Percentiles rank a stretch among this genome's conserved stretches.
Conservation (phyloP, 1,140 invertebrate genomes). For the Panulirus ornatus region DNA sequence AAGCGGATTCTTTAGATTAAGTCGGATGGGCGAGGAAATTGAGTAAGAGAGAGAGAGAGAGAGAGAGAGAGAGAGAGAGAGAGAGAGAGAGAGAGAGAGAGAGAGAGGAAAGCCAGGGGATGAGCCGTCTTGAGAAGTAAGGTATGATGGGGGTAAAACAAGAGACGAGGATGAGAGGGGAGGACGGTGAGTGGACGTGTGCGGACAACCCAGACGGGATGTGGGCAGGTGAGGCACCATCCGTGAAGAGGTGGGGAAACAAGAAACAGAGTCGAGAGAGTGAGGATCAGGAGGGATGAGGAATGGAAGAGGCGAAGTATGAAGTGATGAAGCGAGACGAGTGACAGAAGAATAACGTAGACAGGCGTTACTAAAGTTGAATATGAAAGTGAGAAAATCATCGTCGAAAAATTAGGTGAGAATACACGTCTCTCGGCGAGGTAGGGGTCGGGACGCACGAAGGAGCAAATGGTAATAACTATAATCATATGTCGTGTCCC, state of each 20-base stretch:
- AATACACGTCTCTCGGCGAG: too few species aligned
- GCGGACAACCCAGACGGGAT: neutral
- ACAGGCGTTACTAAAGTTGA: too few species aligned
- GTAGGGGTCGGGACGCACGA: too few species aligned
- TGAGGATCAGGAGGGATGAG: conserved; percentile 1
- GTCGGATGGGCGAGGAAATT: neutral
- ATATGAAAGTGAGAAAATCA: too few species aligned
- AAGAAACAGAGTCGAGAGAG: neutral
- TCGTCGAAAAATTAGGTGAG: too few species aligned
- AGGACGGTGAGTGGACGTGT: neutral
- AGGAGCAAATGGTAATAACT: too few species aligned
- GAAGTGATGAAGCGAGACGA: too few species aligned
- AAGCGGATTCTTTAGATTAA: conserved; percentile 35
- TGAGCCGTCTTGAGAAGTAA: too few species aligned
- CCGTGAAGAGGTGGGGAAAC: neutral
- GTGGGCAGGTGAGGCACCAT: neutral
- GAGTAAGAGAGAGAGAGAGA: conserved; percentile 3
- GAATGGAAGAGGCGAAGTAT: neutral
- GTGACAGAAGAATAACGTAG: too few species aligned
- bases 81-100: neutral
- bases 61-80: neutral
- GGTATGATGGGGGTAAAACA: neutral
- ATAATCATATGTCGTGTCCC: too few species aligned
- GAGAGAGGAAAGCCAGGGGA: neutral
- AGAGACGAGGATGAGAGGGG: neutral